Conservation (phyloP, 2,888 invertebrate species). For the Apodemia zela region DNA sequence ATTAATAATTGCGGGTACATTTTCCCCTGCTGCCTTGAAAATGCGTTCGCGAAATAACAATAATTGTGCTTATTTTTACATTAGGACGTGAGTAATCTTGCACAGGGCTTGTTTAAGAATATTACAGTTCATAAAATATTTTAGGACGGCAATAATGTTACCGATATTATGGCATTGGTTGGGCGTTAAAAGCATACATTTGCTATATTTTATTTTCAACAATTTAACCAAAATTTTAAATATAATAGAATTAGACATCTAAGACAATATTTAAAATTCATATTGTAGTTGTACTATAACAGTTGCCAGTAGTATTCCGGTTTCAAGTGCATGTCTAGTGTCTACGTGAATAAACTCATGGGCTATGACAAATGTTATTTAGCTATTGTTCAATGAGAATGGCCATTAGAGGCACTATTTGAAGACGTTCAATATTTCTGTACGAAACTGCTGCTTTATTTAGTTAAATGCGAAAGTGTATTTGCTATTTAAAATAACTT, state of each 20-base stretch:
- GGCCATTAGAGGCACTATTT: neutral
- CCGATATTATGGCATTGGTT: neutral
- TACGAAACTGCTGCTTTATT: too few relatives aligned
- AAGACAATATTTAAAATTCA: slow-evolving; percentile 10
- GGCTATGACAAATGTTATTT: neutral
- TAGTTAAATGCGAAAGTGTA: too few relatives aligned
- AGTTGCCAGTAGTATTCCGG: neutral
- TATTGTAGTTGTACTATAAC: slow-evolving; percentile 4
- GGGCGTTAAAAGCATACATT: neutral
- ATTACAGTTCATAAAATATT: too few relatives aligned
- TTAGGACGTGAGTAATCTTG: too few relatives aligned
- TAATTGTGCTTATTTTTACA: too few relatives aligned
- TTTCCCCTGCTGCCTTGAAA: too few relatives aligned
- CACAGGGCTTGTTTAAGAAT: too few relatives aligned
- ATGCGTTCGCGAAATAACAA: too few relatives aligned
- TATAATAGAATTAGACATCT: neutral
- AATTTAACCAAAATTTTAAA: neutral
- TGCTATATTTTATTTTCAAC: neutral
- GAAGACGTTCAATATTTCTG: neutral
- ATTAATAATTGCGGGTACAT: too few relatives aligned
- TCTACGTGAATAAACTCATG: too few relatives aligned
- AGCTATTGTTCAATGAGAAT: neutral
- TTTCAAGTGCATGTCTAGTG: neutral
- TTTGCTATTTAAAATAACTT: too few relatives aligned
- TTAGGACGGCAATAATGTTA: neutral